Evolutionary conservation across 2,113 vertebrate species (phyloP).

Genomic region (Antechinus flavipes): DNA sequence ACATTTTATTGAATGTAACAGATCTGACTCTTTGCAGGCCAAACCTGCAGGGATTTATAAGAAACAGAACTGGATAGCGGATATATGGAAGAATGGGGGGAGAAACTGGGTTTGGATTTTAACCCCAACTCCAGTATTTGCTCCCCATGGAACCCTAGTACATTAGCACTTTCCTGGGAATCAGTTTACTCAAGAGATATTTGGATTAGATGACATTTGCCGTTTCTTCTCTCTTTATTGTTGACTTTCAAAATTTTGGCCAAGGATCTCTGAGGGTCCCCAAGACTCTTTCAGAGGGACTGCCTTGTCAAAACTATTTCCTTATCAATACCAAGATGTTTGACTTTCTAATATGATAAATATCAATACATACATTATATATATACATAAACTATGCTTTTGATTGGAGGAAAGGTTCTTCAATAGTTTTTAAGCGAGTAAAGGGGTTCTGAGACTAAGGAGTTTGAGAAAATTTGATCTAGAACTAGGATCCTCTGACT

Average conservation of each 20-base stretch:
- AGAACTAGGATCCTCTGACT: neutral
- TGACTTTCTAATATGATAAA: neutral
- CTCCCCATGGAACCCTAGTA: too few relatives aligned
- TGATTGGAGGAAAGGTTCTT: neutral
- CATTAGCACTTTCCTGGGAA: too few relatives aligned
- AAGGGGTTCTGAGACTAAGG: neutral
- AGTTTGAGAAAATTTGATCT: neutral
- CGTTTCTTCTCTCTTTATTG: too few relatives aligned
- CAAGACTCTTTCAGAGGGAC: neutral
- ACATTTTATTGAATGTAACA: too few relatives aligned
- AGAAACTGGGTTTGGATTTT: neutral
- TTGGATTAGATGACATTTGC: too few relatives aligned
- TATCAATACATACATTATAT: neutral
- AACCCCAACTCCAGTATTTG: neutral
- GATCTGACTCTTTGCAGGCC: too few relatives aligned
- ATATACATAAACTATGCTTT: neutral
- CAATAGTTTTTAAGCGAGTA: neutral
- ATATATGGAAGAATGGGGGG: neutral
- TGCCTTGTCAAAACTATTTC: neutral
- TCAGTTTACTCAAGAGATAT: too few relatives aligned
- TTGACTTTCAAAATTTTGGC: neutral
- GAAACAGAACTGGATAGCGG: neutral
- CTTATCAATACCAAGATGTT: neutral
- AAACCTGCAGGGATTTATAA: too few relatives aligned
- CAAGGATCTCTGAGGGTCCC: neutral